Base-by-base conservation (phyloP, 2,888 invertebrate genomes). In the Bibio marci region DNA sequence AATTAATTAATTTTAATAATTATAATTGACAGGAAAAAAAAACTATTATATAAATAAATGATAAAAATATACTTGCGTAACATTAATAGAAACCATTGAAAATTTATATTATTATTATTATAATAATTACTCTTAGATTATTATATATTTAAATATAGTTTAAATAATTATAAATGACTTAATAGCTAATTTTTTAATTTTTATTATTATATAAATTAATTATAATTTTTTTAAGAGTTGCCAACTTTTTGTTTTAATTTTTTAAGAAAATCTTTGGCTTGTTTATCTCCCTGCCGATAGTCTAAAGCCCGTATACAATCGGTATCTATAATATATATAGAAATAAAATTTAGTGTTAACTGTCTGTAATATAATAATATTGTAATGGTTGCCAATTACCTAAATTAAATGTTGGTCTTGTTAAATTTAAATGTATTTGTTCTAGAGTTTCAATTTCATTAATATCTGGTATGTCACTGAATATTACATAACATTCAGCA, bases 401-500 rank as follows among this genome's bases (percentile, higher is more conserved):
- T 50, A 71, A 65, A 47, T 69, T 71, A 22, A 6, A 22, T 22
- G 65, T 70, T 1, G 87, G 86, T 46, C 75, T 69, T 11, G 72
- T 73, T 7, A 88, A 62, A 45, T 74, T 73, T 52, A 87, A 61
- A 50, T 77, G 73, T 45, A 78, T 70, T 62, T 87, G 88, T 41
- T 78, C 72, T 42, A 81, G 65, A 37, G 71, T 69, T 44, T 63
- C 62, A 22, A 6, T 8, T 35, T 71, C 67, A 3, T 74, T 68
- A 39, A 69, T 66, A 46, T 70, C 70, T 12, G 74, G 70, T 48
- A 88, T 71, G 51, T 83, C 80, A 44, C 68, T 71, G 60, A 95
- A 80, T 49, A 80, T 73, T 26, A 94, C 57, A 61, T 86, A 94
- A 30, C 88, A 86, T 63, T 97, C 97, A 8, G 92, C 94, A 47